These are phyloP conservation scores for Drosophila niveifrons DNA, from an alignment of 2,888 invertebrate genomes.

Conservation along the genomic window DNA sequence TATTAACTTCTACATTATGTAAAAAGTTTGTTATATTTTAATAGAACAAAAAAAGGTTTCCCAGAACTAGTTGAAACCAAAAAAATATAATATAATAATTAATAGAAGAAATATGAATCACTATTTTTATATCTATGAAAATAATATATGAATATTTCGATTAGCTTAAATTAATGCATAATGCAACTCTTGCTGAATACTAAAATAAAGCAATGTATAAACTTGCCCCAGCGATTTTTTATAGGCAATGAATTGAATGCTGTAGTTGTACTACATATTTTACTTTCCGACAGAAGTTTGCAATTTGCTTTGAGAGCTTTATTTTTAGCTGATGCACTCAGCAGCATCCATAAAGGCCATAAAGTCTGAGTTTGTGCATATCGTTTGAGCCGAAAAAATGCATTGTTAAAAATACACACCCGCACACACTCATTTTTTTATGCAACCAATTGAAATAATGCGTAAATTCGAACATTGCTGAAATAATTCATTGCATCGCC, in stretches of 20 bases:
- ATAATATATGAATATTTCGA: too few species aligned
- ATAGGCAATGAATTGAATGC: neutral
- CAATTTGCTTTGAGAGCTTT: neutral
- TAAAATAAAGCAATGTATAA: too few species aligned
- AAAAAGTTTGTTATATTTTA: too few species aligned
- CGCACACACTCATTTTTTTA: slow-evolving; percentile 46
- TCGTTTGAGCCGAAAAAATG: slow-evolving; percentile 22
- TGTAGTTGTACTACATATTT: neutral
- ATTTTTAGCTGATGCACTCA: slow-evolving; percentile 4
- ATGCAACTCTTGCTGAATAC: too few species aligned
- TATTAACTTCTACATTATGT: too few species aligned
- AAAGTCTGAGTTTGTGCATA: slow-evolving; percentile 23
- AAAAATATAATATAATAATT: too few species aligned
- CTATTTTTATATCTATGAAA: too few species aligned
- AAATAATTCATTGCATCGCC: slow-evolving; percentile 53
- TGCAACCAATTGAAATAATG: slow-evolving; percentile 64
- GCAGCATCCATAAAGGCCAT: slow-evolving; percentile 3
- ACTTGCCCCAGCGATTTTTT: too few species aligned
- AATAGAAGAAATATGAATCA: too few species aligned
- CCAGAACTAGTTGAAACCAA: too few species aligned
- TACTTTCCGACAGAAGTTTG: neutral
- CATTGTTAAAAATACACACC: slow-evolving; percentile 55
- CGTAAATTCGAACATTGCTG: slow-evolving; percentile 47
- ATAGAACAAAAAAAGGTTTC: too few species aligned
- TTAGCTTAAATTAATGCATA: too few species aligned